These are phyloP conservation scores for Odontocolon sp. DNA, from an alignment of 2,888 invertebrate species.

Conservation along the genomic window DNA sequence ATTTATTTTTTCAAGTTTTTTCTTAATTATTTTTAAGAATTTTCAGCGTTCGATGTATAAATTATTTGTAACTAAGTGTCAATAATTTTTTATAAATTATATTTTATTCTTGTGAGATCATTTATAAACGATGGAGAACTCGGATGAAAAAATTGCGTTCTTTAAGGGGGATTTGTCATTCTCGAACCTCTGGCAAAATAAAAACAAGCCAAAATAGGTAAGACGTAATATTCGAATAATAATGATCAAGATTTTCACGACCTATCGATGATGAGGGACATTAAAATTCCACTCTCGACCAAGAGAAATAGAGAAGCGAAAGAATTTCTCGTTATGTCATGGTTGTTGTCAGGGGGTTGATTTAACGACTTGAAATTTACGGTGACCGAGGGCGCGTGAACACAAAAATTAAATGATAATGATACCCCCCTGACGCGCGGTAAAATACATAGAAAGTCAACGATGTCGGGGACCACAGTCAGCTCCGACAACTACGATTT, in stretches of 20 bases:
- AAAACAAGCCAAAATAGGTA: neutral
- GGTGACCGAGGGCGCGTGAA: constrained; percentile 59
- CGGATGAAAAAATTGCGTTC: neutral
- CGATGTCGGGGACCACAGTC: constrained; percentile 29
- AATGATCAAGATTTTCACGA: constrained; percentile 43
- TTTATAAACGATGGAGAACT: neutral
- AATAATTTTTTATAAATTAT: too few relatives aligned
- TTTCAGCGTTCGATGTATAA: too few relatives aligned
- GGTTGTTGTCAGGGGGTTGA: constrained; percentile 16
- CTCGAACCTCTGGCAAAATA: neutral
- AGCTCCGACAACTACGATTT: constrained; percentile 26
- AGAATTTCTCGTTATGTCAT: constrained; percentile 65
- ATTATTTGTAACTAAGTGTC: too few relatives aligned
- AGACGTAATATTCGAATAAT: constrained; percentile 33
- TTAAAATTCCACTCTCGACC: neutral
- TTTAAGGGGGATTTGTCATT: too few relatives aligned
- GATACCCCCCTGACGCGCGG: constrained; percentile 66
- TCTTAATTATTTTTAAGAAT: too few relatives aligned
- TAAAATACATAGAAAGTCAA: constrained; percentile 13
- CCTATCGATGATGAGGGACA: neutral
- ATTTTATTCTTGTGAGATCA: too few relatives aligned
- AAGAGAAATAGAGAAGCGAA: constrained; percentile 37
- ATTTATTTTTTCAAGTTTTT: too few relatives aligned
- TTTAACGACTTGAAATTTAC: constrained; percentile 70
- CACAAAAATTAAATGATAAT: constrained; percentile 77